Evolutionary conservation across 2,888 invertebrate genomes (phyloP).

Genomic region (Lagria hirta): DNA sequence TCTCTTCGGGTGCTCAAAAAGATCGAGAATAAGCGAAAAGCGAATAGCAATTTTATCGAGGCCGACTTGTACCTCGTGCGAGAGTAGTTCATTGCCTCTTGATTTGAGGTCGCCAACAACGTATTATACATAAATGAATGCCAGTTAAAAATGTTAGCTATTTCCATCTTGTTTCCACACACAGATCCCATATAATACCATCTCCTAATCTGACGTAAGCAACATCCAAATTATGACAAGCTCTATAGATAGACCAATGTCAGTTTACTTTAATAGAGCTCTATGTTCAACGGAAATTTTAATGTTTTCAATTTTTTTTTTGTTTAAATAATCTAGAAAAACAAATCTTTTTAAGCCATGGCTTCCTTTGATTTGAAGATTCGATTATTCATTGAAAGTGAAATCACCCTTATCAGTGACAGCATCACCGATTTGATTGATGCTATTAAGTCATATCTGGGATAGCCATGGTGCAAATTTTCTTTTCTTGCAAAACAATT

Average conservation of each 20-base stretch:
- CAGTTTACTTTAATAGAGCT: conserved; percentile 6
- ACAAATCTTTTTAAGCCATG: no score
- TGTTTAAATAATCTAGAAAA: no score
- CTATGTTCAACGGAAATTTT: not conserved
- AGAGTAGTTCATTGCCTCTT: conserved; percentile 53
- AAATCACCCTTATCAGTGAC: no score
- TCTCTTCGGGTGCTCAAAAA: conserved; percentile 32
- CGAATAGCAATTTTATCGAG: conserved; percentile 47
- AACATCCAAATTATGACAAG: not conserved
- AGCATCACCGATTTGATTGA: no score
- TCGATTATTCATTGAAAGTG: no score
- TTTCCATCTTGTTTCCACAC: not conserved
- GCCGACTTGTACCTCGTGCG: conserved; percentile 42
- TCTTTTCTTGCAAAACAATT: no score
- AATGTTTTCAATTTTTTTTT: no score
- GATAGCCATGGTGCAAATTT: no score
- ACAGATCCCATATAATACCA: not conserved
- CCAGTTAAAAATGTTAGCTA: no score
- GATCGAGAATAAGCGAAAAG: no score
- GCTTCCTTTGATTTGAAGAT: no score
- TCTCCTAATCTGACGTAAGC: not conserved
- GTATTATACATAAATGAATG: conserved; percentile 19
- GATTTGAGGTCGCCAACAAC: conserved; percentile 51
- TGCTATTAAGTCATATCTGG: no score
- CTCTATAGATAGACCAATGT: conserved; percentile 13